Conservation (phyloP, 1,140 invertebrate genomes). For the Pogonomyrmex barbatus region DNA sequence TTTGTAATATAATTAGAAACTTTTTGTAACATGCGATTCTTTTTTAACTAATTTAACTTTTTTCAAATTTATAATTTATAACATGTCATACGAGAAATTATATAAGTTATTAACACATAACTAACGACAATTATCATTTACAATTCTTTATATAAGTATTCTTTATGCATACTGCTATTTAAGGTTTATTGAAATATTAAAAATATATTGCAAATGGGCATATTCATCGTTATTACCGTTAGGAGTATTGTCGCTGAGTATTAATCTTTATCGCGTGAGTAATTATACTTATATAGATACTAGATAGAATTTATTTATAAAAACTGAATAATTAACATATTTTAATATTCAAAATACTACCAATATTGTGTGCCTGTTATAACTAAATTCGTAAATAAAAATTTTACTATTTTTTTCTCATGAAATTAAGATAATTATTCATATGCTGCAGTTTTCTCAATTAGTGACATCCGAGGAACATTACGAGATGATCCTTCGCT, state of each 20-base stretch:
- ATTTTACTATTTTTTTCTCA: not conserved
- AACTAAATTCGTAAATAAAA: not conserved
- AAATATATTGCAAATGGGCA: not conserved
- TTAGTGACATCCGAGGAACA: conserved; percentile 6
- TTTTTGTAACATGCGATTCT: not conserved
- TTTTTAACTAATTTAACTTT: not conserved
- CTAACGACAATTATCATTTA: not conserved
- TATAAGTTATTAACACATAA: not conserved
- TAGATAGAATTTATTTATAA: not conserved
- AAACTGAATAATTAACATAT: not conserved
- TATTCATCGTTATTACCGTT: conserved; percentile 6
- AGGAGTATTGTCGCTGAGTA: not conserved
- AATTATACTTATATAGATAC: not conserved
- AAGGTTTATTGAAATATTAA: conserved; percentile 38
- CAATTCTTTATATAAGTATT: not conserved
- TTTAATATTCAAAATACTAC: not conserved
- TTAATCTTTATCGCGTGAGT: conserved; percentile 59
- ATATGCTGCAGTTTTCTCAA: conserved; percentile 13
- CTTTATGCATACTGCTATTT: not conserved
- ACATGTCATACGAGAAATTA: not conserved
- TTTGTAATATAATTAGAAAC: not conserved
- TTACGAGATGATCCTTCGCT: not conserved
- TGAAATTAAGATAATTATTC: not conserved
- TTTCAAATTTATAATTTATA: not conserved
- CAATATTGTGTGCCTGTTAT: too few relatives aligned